Conservation (phyloP, 2,888 invertebrate species). For the Empis stercorea region DNA sequence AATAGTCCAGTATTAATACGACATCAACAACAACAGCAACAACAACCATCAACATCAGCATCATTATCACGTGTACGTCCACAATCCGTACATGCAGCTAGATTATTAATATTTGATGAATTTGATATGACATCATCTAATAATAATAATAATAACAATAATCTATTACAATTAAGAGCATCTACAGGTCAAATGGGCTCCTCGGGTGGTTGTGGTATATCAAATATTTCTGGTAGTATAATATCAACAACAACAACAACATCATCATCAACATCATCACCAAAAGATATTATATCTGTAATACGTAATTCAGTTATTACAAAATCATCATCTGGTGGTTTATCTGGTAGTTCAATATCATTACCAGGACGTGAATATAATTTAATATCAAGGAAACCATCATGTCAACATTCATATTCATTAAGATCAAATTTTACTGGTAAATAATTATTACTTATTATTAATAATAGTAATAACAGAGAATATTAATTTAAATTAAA, state of each 20-base stretch:
- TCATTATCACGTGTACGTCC: conserved; percentile 27
- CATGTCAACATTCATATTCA: conserved; percentile 34
- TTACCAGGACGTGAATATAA: conserved; percentile 28
- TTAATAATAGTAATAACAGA: not conserved
- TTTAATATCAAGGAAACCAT: conserved; percentile 30
- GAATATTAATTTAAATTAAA: not conserved
- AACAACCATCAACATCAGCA: not conserved
- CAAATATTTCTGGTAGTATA: not conserved
- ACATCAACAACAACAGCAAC: not conserved
- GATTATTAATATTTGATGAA: conserved; percentile 66
- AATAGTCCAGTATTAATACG: too few species aligned
- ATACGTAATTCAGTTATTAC: conserved; percentile 26
- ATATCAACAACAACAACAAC: conserved; percentile 6
- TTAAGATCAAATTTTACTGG: conserved; percentile 28
- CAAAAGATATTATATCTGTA: conserved; percentile 20
- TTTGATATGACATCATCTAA: conserved; percentile 40
- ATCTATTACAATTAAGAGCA: not conserved
- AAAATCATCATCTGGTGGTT: conserved; percentile 26
- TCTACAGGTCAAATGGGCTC: not conserved
- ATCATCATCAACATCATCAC: conserved; percentile 11
- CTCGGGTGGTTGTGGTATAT: not conserved
- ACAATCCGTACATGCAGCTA: conserved; percentile 55
- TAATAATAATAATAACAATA: not conserved
- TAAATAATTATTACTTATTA: conserved; percentile 11
- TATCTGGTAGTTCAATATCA: conserved; percentile 31